Base-by-base conservation (phyloP, 1,140 invertebrate species). In the Euglossa dilemma region DNA sequence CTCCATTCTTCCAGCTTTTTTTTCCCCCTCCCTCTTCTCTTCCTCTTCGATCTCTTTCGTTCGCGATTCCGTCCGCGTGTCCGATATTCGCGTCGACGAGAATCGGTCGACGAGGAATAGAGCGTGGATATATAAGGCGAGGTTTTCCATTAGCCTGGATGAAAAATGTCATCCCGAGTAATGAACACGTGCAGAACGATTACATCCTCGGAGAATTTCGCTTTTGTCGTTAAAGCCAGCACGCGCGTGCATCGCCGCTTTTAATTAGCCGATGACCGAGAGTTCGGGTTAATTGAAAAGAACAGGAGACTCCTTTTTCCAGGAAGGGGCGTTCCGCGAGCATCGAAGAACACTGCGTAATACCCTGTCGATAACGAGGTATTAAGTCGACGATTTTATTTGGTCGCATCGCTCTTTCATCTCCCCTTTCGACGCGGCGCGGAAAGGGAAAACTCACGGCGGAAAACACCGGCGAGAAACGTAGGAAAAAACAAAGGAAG, bases 231-330 rank as follows among this genome's bases (percentile, higher is more conserved):
- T 64, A 52, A 54, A 8, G 23, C 20, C 52, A 47, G 54, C 57
- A 18, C 63, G 63, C 20, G 63, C 59, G 43, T 43, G 59, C 50
- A 54, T 18, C 20, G 74, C 36, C 12, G 47, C 23, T 71, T 79
- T 59, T 50, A 79, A 59, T 71, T 78, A 25, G 23, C 45, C 18
- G 43, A 59, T 25, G 74, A 36, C 45, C 28, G 12, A 20, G 23
- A 47, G 36, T 52, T 52, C n/a, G 23, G 25, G 25, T 36, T 80
- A 72, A 80, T 80, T 80, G 59, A 70, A 67, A 78, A 72, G 28
- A 47, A 57, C 64, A 43, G 23, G 36, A 36, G 50, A n/a, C 6
- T n/a, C 11, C 11, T 1, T 45, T 54, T 69, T 43, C 50, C 3
- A 54, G 47, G 28, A 45, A 36, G 18, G 61, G 47, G 47, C 66